Evolutionary conservation across 2,113 vertebrate genomes (phyloP), one percentile per base, ranked within the genome.

Genomic region (Pollimyrus isidori): DNA sequence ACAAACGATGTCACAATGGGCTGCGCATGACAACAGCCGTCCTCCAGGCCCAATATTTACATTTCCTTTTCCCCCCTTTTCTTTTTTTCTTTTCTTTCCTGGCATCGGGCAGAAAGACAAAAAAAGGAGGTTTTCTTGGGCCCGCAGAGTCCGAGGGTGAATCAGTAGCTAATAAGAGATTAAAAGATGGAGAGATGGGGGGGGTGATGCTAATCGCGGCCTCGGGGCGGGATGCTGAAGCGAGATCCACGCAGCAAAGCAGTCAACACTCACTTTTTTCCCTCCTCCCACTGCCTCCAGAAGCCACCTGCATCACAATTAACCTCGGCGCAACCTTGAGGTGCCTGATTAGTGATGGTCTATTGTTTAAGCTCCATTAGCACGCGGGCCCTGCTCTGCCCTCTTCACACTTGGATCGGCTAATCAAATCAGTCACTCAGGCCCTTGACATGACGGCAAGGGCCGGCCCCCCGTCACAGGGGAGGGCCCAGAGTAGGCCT

Each of bases 361-460:
- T 94, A 93, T 96, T 96, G 94, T 95, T 96, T 96, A 93, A 94
- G 93, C 94, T 91, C 92, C 93, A 95, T 96, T 95, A 95, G 94
- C 94, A 95, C 94, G 95, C 42, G 52, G 93, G 91, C 93, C 93
- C 94, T 93, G 92, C 94, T 93, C 95, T 95, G 94, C 93, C 93
- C 91, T 94, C 93, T 96, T 96, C 94, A 95, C 93, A 95, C 93
- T 95, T 93, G 94, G 95, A 96, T 93, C 92, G 92, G 91, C 93
- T 94, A 95, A 95, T 95, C 94, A 95, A 94, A 94, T 94, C 93
- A 95, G 95, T 95, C 94, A 94, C 94, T 92, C 93, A 94, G 92
- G 93, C 94, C 93, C 94, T 94, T 53, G 88, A 82, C 88, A 53
- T 10, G 69, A 83, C 88, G 90, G 92, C 93, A 89, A 92, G 91